phyloP scores from a whole-genome alignment of 2,888 invertebrate genomes.

The Meghimatium bilineatum region DNA sequence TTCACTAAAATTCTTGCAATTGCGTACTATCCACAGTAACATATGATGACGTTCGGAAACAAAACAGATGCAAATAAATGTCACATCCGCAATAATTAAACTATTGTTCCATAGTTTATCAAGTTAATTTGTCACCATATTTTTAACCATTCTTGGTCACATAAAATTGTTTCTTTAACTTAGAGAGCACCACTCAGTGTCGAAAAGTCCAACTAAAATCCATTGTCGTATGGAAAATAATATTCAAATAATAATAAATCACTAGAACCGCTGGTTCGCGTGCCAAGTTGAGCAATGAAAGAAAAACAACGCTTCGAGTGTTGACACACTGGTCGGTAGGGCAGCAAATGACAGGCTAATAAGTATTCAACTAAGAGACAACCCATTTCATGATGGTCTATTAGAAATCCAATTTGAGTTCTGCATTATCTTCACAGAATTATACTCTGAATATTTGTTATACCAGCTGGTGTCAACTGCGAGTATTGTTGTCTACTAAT shows the following conservation, averaged over 20 bases:
- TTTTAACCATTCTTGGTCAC: neutral
- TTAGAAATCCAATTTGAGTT: conserved; percentile 30
- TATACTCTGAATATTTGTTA: neutral
- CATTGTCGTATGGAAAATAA: neutral
- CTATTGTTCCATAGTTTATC: neutral
- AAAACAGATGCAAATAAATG: neutral
- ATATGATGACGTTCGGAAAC: neutral
- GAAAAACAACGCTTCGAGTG: neutral
- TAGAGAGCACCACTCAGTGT: neutral
- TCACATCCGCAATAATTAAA: neutral
- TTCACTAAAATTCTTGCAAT: too few relatives aligned
- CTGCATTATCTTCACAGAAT: conserved; percentile 12
- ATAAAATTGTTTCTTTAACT: neutral
- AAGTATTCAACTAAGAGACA: neutral
- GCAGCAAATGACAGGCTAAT: neutral
- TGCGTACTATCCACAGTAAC: neutral
- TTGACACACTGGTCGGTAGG: neutral
- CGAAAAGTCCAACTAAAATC: neutral
- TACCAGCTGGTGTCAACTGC: conserved; percentile 25
- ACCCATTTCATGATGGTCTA: neutral
- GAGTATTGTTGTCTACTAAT: neutral
- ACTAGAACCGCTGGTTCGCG: neutral
- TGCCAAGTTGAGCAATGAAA: neutral
- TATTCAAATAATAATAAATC: neutral
- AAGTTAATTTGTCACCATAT: neutral